Conservation (phyloP, 2,797 vertebrate species). For the Anniella stebbinsi region DNA sequence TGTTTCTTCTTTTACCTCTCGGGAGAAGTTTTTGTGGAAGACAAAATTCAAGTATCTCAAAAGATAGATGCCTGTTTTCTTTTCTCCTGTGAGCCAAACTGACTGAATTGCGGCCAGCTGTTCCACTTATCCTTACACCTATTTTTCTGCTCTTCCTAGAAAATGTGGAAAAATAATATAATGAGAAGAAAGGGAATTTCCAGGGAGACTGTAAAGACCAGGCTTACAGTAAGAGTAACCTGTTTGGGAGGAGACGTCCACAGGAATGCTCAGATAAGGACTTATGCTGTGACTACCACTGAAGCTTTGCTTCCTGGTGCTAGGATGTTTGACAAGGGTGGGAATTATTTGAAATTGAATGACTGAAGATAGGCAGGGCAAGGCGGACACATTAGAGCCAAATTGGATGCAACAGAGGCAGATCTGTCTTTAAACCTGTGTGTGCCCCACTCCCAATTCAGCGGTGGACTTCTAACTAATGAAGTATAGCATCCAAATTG, state of each 20-base stretch:
- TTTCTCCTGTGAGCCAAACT: not conserved
- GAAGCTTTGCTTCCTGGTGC: not conserved
- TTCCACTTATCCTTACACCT: not conserved
- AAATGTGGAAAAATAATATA: too few relatives aligned
- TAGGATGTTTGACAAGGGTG: not conserved
- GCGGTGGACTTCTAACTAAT: too few relatives aligned
- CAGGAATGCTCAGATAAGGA: not conserved
- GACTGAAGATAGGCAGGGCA: not conserved
- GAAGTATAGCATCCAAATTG: too few relatives aligned
- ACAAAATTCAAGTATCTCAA: not conserved
- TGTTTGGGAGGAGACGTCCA: not conserved
- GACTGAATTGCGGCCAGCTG: not conserved
- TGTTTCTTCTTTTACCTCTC: not conserved
- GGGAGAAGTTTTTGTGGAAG: not conserved
- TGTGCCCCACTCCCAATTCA: too few relatives aligned
- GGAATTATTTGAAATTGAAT: not conserved
- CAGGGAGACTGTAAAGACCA: constrained; percentile 42
- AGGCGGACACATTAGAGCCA: not conserved
- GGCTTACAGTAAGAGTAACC: not conserved
- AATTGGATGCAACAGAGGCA: not conserved
- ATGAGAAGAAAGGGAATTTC: constrained; percentile 53
- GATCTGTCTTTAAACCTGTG: too few relatives aligned
- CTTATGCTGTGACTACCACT: not conserved
- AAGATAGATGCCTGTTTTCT: not conserved
- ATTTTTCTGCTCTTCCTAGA: not conserved